Evolutionary conservation across 2,888 invertebrate genomes (phyloP), one percentile per base, ranked within the genome.

Genomic region (Anorthoa munda): DNA sequence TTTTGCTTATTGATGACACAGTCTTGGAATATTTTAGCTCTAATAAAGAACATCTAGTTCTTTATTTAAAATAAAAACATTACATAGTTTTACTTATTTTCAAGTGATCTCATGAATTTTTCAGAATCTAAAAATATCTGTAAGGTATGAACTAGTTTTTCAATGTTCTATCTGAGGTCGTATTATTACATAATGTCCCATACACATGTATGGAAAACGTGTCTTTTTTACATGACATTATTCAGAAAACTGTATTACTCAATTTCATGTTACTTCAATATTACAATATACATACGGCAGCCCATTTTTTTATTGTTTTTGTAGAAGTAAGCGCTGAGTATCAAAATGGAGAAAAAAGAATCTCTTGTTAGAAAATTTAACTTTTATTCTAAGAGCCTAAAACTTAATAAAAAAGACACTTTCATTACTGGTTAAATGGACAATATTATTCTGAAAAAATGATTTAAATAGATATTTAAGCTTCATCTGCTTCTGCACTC

Each of bases 81-180:
- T 31, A 45, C n/a, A 45, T 23, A n/a, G 21, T 55, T 55, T 15
- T 11, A 26, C n/a, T 17, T 7, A 46, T 60, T 81, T 75, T 72
- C 23, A 65, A 68, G 31, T 23, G 5, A 45, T 11, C 66, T 75
- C 63, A 76, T 81, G 68, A 73, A 71, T 71, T n/a, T 69, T 80
- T 64, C 63, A 73, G 39, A 15, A 17, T 48, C 48, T 48, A 12
- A 65, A 71, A 63, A 65, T 65, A 79, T 56, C 18, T 11, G n/a
- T n/a, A 23, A 21, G 4, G 39, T 70, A 59, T 50, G 46, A 46
- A 68, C 60, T 51, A 74, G 7, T 78, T 71, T 77, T 65, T 64
- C 68, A 69, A 66, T 72, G 66, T 26, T 46, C n/a, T 4, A 4
- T 21, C 17, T 75, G 46, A 82, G 72, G 76, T 76, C 82, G 66